Percentiles rank a stretch among this genome's conserved stretches.
phyloP scores from a whole-genome alignment of 2,797 vertebrate species.

The Pipistrellus kuhlii region DNA sequence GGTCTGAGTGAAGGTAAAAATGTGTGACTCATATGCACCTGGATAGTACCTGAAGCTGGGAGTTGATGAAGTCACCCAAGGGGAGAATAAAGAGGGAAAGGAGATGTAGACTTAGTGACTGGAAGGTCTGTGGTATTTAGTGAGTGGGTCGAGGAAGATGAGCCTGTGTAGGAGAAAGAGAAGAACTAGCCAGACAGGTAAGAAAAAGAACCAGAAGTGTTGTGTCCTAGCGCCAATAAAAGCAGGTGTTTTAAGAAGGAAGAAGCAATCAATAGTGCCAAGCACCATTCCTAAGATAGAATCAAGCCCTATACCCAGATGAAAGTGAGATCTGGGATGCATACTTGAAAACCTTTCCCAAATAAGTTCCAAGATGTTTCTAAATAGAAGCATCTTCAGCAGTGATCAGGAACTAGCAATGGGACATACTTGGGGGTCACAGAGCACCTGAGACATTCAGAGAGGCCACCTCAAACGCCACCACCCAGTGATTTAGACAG shows the following conservation, averaged over 20 bases:
- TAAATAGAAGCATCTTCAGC: neutral
- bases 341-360: neutral
- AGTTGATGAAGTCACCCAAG: neutral
- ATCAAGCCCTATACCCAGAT: neutral
- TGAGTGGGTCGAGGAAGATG: neutral
- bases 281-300: neutral
- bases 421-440: neutral
- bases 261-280: neutral
- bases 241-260: neutral
- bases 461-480: neutral
- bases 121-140: neutral
- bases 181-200: neutral
- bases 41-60: neutral
- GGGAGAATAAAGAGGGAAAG: neutral
- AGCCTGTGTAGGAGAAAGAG: neutral
- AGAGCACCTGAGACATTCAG: neutral
- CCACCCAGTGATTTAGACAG: neutral
- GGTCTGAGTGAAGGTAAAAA: neutral
- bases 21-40: neutral
- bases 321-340: neutral
- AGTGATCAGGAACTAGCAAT: neutral
- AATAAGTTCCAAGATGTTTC: neutral
- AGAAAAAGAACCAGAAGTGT: neutral
- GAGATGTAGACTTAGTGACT: neutral
- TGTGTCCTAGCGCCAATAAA: neutral